Percentiles rank a stretch among this genome's conserved stretches.
Conservation (phyloP, 92 coral and sea anemone genomes). For the Hydrozoanthus gracilis region DNA sequence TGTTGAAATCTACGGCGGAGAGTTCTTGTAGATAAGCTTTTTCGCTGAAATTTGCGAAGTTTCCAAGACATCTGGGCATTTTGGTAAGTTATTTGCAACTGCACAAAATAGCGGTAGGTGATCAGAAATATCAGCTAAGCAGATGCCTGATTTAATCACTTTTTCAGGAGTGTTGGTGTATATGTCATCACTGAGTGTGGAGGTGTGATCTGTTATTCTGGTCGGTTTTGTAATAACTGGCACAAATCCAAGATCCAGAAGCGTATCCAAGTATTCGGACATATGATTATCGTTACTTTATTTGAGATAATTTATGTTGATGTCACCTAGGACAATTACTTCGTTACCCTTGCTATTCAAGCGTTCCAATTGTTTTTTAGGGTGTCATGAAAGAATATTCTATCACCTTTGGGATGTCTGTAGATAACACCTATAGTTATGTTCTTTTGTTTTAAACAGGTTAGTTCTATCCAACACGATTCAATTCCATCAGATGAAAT, state of each 20-base stretch:
- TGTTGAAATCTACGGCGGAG: neutral
- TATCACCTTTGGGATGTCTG: constrained; percentile 14
- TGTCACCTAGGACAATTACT: constrained; percentile 51
- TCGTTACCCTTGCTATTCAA: constrained; percentile 50
- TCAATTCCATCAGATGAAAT: constrained; percentile 50
- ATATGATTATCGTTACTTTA: constrained; percentile 42
- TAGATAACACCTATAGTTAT: constrained; percentile 55
- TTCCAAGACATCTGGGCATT: neutral
- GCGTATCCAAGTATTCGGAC: constrained; percentile 23
- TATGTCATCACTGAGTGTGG: constrained; percentile 67
- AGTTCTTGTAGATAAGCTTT: neutral
- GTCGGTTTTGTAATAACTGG: constrained; percentile 70
- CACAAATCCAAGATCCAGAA: constrained; percentile 38
- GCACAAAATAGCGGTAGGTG: constrained; percentile 62
- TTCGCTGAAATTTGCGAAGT: constrained; percentile 13
- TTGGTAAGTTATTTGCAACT: constrained; percentile 18
- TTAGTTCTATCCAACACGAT: constrained; percentile 60
- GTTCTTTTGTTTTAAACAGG: constrained; percentile 46
- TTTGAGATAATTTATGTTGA: constrained; percentile 51
- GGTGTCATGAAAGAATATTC: constrained; percentile 11
- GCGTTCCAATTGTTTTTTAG: constrained; percentile 30
- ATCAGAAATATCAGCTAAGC: constrained; percentile 53
- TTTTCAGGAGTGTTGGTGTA: constrained; percentile 53
- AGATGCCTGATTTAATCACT: constrained; percentile 54
- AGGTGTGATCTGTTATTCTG: constrained; percentile 58